Evolutionary conservation across 2,888 invertebrate species (phyloP), one percentile per base, ranked within the genome.

Genomic region (Synergus itoensis): DNA sequence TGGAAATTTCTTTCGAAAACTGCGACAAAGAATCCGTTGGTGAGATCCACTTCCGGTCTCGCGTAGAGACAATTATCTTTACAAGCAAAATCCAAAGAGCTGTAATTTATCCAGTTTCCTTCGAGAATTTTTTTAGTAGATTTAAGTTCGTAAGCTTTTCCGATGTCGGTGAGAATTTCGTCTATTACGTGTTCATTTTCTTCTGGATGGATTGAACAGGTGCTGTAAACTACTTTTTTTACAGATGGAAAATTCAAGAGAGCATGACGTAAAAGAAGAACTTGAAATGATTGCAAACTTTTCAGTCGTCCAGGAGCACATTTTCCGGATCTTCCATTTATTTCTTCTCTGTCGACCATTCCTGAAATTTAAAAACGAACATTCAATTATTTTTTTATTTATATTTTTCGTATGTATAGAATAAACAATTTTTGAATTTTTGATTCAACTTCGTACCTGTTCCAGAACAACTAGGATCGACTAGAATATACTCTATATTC

Each of bases 381-480:
- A 8, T 9, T 18, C 36, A 67, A 16, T 65, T 45, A 79, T 14
- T 77, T 65, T 65, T 64, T 48, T 4, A 57, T 48, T 64, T 3
- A 4, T 57, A 18, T 18, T 18, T 3, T 57, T 57, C 18, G 0
- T 18, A 2, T n/a, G 2, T 18, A 2, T n/a, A n/a, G 9, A 53
- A 18, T 57, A 57, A 57, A 57, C n/a, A 9, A 4, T 18, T 18
- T 53, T 57, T 43, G n/a, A 77, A 64, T 63, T 43, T 21, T 76
- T 41, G 36, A 57, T 1, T 18, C 0, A 18, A 57, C 18, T 14
- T 80, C 88, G 84, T 93, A 95, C 98, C 99, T 91, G 98, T 97
- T 63, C 99, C 99, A 40, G 98, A 97, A 92, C 99, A 99, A 79
- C 98, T 97, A 0, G 99, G 99, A 93, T 99, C 99, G 0, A 99